Percentiles rank a stretch among this genome's conserved stretches.
Evolutionary conservation across 2,888 invertebrate species (phyloP).

Genomic region (Drosophila sordidula): DNA sequence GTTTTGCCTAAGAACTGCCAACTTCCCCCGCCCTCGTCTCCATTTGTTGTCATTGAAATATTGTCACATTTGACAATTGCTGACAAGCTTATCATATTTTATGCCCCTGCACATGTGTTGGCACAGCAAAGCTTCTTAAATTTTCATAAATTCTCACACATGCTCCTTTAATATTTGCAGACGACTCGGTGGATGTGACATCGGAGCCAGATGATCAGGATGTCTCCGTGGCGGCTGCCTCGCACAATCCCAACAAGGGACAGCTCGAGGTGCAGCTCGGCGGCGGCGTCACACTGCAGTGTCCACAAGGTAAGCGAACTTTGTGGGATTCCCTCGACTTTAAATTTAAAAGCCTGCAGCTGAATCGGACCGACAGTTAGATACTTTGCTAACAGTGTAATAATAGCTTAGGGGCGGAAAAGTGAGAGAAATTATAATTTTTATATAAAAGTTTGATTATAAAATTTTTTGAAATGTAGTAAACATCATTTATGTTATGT

Average conservation of each 20-base stretch:
- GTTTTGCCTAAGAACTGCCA: slow-evolving; percentile 55
- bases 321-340: neutral
- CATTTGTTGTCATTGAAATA: slow-evolving; percentile 66
- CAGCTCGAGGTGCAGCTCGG: slow-evolving; percentile 94
- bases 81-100: slow-evolving; percentile 69
- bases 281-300: slow-evolving; percentile 94
- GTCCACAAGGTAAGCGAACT: slow-evolving; percentile 89
- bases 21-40: slow-evolving; percentile 2
- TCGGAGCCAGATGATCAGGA: slow-evolving; percentile 87
- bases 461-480: too few species aligned
- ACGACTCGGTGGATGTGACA: slow-evolving; percentile 86
- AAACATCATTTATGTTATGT: too few species aligned
- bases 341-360: too few species aligned
- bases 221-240: slow-evolving; percentile 86
- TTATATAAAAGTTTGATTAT: too few species aligned
- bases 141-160: slow-evolving; percentile 24
- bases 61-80: slow-evolving; percentile 75
- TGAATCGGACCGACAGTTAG: neutral
- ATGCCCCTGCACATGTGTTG: slow-evolving; percentile 45
- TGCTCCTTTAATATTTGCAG: slow-evolving; percentile 65
- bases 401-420: neutral
- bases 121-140: slow-evolving; percentile 28
- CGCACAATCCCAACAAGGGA: slow-evolving; percentile 86
- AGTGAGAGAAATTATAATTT: too few species aligned
- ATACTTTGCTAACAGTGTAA: neutral